These are phyloP conservation scores for Gari tellinella DNA, from an alignment of 2,888 invertebrate genomes.

Conservation along the genomic window DNA sequence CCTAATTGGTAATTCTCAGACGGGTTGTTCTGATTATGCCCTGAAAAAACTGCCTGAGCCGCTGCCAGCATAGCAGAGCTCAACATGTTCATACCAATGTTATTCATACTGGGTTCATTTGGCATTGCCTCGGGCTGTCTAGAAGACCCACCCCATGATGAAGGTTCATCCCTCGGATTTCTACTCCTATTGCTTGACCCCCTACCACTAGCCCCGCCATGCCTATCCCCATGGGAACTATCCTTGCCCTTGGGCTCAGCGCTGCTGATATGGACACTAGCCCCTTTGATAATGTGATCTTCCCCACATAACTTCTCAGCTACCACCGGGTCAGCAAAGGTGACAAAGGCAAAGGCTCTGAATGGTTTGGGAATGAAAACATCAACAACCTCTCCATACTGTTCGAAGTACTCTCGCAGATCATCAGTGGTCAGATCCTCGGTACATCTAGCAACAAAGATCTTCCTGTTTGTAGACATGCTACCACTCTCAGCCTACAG, in stretches of 20 bases:
- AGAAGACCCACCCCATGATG: neutral
- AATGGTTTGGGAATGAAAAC: conserved; percentile 98
- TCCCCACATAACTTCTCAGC: conserved; percentile 96
- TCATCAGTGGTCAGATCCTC: conserved; percentile 96
- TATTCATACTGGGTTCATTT: conserved; percentile 55
- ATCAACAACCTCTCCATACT: conserved; percentile 97
- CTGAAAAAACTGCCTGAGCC: conserved; percentile 77
- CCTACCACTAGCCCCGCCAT: conserved; percentile 9
- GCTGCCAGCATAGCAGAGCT: conserved; percentile 79
- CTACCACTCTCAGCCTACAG: conserved; percentile 71
- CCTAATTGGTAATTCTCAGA: conserved; percentile 53
- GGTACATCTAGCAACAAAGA: conserved; percentile 97
- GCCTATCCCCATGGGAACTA: neutral
- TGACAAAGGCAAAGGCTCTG: conserved; percentile 90
- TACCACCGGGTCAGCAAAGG: conserved; percentile 95
- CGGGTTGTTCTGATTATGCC: conserved; percentile 30
- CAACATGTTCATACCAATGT: conserved; percentile 77
- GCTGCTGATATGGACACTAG: conserved; percentile 87
- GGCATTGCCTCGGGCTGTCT: conserved; percentile 27
- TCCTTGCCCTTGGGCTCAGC: conserved; percentile 80
- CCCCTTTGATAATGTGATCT: conserved; percentile 96
- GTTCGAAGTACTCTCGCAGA: conserved; percentile 92
- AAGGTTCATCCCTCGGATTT: conserved; percentile 13
- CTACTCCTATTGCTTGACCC: conserved; percentile 1
- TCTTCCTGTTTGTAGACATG: conserved; percentile 87